Evolutionary conservation across 1,140 invertebrate species (phyloP).

Genomic region (Chelonus insularis): DNA sequence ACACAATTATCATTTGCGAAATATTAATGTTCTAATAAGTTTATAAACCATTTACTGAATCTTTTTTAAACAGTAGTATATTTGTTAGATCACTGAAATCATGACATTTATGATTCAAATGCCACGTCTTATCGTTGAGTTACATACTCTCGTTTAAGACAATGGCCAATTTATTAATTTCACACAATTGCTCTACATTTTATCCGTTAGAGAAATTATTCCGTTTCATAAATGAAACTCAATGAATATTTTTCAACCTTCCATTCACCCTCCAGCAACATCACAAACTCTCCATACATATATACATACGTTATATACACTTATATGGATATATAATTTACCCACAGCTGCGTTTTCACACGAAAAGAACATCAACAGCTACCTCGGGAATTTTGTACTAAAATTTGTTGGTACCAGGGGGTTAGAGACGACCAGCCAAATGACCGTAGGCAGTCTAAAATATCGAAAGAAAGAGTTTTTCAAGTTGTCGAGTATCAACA

Average conservation of each 20-base stretch:
- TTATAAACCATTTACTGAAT: too few species aligned
- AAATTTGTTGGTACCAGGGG: neutral
- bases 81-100: neutral
- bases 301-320: too few species aligned
- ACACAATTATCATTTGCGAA: too few species aligned
- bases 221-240: too few species aligned
- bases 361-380: neutral
- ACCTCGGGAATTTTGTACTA: neutral
- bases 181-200: neutral
- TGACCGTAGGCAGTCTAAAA: neutral
- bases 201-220: too few species aligned
- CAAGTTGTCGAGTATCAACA: neutral
- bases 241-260: neutral
- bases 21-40: too few species aligned
- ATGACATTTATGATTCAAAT: constrained; percentile 25
- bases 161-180: constrained; percentile 27
- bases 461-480: neutral
- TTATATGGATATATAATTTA: neutral
- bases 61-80: neutral
- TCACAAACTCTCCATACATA: neutral
- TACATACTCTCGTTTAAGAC: constrained; percentile 13
- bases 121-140: constrained; percentile 24
- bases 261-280: neutral
- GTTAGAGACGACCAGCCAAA: constrained; percentile 2
- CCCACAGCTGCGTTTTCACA: constrained; percentile 1